Conservation (phyloP, 2,797 vertebrate genomes). For the Xenentodon cancila region DNA sequence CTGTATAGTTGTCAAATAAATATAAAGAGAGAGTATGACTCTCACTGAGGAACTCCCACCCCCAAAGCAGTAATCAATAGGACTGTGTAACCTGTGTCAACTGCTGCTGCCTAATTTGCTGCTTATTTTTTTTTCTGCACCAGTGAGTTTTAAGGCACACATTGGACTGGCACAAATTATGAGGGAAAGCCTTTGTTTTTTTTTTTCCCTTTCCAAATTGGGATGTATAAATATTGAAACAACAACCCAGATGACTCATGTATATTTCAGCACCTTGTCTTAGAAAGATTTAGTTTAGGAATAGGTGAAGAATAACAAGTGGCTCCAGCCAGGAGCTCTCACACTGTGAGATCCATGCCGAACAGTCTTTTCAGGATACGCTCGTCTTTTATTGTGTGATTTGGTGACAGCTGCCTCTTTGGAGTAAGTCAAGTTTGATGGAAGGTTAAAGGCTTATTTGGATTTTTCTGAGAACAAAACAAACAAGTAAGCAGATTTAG, state of each 20-base stretch:
- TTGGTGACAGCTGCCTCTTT: conserved; percentile 44
- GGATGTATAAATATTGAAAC: conserved; percentile 54
- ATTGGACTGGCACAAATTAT: conserved; percentile 32
- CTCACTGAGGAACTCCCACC: conserved; percentile 35
- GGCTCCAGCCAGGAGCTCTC: neutral
- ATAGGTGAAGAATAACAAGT: conserved; percentile 18
- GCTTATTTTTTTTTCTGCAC: conserved; percentile 44
- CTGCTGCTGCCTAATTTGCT: conserved; percentile 59
- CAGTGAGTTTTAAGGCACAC: conserved; percentile 54
- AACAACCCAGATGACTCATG: conserved; percentile 34
- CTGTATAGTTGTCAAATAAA: conserved; percentile 57
- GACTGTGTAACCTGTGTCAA: conserved; percentile 36
- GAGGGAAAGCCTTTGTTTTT: conserved; percentile 25
- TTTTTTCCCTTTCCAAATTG: conserved; percentile 34
- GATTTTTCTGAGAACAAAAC: conserved; percentile 3
- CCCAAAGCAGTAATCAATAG: conserved; percentile 50
- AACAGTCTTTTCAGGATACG: conserved; percentile 8
- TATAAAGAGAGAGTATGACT: conserved; percentile 30
- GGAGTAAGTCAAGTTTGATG: conserved; percentile 39
- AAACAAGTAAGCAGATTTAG: conserved; percentile 4
- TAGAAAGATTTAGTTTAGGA: conserved; percentile 22
- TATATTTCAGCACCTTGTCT: conserved; percentile 24
- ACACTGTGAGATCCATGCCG: conserved; percentile 11
- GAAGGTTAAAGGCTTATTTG: conserved; percentile 25
- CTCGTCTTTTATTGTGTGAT: conserved; percentile 3